phyloP scores from a whole-genome alignment of 53 echinoderm and acorn worm species.

The Holothuria leucospilota region DNA sequence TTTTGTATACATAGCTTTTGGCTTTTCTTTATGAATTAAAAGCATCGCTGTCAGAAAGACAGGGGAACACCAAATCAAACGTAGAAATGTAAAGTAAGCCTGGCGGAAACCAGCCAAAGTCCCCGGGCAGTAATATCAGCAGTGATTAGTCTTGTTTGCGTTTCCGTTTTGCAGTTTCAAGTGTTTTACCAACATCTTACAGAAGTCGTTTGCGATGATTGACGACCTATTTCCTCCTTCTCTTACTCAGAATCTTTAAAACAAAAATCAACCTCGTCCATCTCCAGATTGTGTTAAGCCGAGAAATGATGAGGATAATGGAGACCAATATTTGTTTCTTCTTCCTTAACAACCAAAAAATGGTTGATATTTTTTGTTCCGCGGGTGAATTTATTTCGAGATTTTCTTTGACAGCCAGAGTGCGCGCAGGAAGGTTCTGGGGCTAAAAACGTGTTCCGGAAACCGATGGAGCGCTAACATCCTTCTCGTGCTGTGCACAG shows the following conservation, averaged over 20 bases:
- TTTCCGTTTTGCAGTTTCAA: constrained; percentile 34
- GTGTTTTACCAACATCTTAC: constrained; percentile 40
- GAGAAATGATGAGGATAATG: constrained; percentile 69
- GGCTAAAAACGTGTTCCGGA: constrained; percentile 50
- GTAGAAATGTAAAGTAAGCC: constrained; percentile 31
- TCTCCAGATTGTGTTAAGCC: constrained; percentile 36
- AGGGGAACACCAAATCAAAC: constrained; percentile 38
- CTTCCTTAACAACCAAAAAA: constrained; percentile 56
- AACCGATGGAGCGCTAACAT: constrained; percentile 2
- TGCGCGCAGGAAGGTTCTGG: constrained; percentile 35
- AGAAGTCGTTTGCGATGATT: constrained; percentile 33
- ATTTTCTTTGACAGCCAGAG: not conserved
- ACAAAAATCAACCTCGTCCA: constrained; percentile 38
- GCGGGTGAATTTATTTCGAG: constrained; percentile 22
- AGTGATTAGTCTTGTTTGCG: constrained; percentile 48
- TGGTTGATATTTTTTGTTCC: constrained; percentile 40
- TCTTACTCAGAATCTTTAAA: constrained; percentile 29
- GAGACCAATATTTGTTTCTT: constrained; percentile 82
- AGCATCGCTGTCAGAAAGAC: constrained; percentile 43
- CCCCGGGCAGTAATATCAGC: constrained; percentile 47
- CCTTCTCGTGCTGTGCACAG: not conserved
- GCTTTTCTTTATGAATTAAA: constrained; percentile 53
- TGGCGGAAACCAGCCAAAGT: constrained; percentile 31
- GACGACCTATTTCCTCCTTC: constrained; percentile 36
- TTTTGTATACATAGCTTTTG: constrained; percentile 52